phyloP scores from a whole-genome alignment of 2,113 vertebrate genomes.

The Neodontobutis hainanensis region DNA sequence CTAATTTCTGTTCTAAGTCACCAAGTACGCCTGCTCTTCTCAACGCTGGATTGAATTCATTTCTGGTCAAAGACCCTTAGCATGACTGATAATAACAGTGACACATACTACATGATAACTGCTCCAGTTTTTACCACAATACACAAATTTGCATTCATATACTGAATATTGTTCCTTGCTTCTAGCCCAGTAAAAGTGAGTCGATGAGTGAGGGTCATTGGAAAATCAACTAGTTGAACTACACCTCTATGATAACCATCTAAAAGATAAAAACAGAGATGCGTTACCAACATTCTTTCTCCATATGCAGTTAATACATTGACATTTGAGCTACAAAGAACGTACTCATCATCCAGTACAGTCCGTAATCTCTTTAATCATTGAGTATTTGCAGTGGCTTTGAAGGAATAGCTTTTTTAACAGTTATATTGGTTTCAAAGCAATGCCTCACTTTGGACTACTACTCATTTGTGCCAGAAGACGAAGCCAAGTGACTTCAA shows the following conservation, averaged over 20 bases:
- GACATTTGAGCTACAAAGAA: constrained; percentile 32
- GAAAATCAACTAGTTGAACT: neutral
- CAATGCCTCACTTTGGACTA: neutral
- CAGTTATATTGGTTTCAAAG: constrained; percentile 24
- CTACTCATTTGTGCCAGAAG: neutral
- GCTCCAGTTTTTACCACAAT: constrained; percentile 23
- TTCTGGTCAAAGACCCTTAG: constrained; percentile 44
- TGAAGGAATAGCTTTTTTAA: constrained; percentile 27
- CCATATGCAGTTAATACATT: neutral
- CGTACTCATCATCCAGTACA: constrained; percentile 26
- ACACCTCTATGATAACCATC: neutral
- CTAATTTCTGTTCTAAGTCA: constrained; percentile 57
- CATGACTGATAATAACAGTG: constrained; percentile 28
- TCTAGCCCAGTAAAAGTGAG: neutral
- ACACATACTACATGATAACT: constrained; percentile 23
- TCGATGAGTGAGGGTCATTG: neutral
- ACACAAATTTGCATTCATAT: constrained; percentile 10
- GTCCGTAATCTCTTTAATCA: constrained; percentile 38
- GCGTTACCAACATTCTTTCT: no score
- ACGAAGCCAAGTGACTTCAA: neutral
- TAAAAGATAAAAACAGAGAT: neutral
- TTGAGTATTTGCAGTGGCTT: constrained; percentile 13
- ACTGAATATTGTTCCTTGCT: constrained; percentile 1
- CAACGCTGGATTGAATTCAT: constrained; percentile 40
- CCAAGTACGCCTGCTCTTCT: constrained; percentile 41